Base-by-base conservation (phyloP, 1,140 invertebrate genomes). In the Drosophila watanabei region DNA sequence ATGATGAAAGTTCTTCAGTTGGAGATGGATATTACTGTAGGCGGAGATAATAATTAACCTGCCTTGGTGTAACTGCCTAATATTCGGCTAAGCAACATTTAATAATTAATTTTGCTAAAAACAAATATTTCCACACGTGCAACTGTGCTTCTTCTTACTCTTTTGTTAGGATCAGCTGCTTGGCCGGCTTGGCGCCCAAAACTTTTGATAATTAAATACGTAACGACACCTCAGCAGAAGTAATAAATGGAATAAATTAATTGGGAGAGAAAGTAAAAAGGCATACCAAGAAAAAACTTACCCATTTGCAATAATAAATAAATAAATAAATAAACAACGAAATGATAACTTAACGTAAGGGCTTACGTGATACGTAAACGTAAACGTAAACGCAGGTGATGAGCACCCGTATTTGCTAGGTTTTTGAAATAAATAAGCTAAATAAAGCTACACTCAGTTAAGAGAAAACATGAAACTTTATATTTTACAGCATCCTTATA, bases 11-110 rank as follows among this genome's bases (percentile, higher is more conserved):
- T 54, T n/a, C 16, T 20, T 9, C 2, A 0, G 16, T 70, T 30
- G 49, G 28, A 20, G 18, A 9, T 20, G 13, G 32, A n/a, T 52
- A 14, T 14, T 39, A 11, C 2, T 43, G 5, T 20, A n/a, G 16
- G 2, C 16, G 5, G 0, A 24, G 49, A 57, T 43, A n/a, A 35
- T 59, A 82, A 90, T 86, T 90, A 70, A 90, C 86, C 86, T 90
- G 86, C 86, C 86, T 90, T 90, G 54, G 54, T 39, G 58, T 64
- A 81, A 54, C 58, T 57, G 46, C 51, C 46, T 16, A 86, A 30
- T 13, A 78, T 54, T 10, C 57, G 51, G 32, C 32, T 59, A 3
- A 88, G 58, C 2, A 86, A 39, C 83, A 87, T 87, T 72, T 62
- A 73, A 56, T 68, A 60, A 49, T 37, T 43, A 28, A 63, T 28